Evolutionary conservation across 2,797 vertebrate genomes (phyloP).

Genomic region (Iguana delicatissima): DNA sequence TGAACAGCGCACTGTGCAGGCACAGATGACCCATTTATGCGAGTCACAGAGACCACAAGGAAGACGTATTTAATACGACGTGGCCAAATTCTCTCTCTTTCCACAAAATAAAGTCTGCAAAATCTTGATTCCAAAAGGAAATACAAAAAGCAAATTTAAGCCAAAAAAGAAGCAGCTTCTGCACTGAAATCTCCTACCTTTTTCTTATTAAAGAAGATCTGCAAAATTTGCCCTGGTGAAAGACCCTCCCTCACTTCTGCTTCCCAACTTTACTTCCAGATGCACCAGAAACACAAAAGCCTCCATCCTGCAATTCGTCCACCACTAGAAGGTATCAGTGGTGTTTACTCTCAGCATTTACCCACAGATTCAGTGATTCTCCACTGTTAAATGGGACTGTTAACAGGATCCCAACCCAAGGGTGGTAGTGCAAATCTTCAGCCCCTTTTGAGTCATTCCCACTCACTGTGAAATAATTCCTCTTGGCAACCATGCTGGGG

Average conservation of each 20-base stretch:
- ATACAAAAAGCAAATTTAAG: background rate
- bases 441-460: background rate
- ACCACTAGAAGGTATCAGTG: too few species aligned
- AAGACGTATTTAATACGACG: too few species aligned
- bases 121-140: too few species aligned
- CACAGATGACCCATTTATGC: too few species aligned
- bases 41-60: too few species aligned
- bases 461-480: conserved; percentile 90
- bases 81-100: too few species aligned
- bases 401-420: too few species aligned
- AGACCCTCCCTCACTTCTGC: background rate
- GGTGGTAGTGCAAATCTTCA: background rate
- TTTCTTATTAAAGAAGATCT: background rate
- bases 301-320: too few species aligned
- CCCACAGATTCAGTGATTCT: too few species aligned
- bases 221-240: background rate
- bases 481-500: conserved; percentile 89
- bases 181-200: background rate
- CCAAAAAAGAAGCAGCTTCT: background rate
- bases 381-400: too few species aligned
- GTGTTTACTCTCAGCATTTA: too few species aligned
- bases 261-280: background rate
- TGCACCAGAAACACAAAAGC: background rate
- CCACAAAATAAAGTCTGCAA: background rate
- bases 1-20: too few species aligned